Evolutionary conservation across 2,797 vertebrate genomes (phyloP).

Genomic region (Hephaestus fuliginosus): DNA sequence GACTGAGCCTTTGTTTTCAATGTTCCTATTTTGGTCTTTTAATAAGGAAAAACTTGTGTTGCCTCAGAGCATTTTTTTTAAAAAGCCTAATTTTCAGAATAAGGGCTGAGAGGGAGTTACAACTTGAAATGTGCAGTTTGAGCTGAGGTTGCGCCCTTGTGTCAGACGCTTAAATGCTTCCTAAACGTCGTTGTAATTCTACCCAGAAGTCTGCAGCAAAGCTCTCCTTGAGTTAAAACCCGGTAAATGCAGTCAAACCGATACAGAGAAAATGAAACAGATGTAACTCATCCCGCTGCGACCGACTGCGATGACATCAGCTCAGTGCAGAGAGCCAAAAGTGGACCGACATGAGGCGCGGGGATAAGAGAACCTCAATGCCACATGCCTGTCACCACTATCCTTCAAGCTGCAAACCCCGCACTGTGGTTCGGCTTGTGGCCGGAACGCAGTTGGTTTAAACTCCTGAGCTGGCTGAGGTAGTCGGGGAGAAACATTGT

Average conservation of each 20-base stretch:
- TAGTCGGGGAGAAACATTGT: slow-evolving; percentile 25
- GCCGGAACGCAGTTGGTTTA: slow-evolving; percentile 34
- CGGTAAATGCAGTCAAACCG: slow-evolving; percentile 54
- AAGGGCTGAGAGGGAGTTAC: slow-evolving; percentile 40
- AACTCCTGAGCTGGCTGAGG: slow-evolving; percentile 36
- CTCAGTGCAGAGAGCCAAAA: slow-evolving; percentile 32
- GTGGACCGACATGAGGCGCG: slow-evolving; percentile 37
- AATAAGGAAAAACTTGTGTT: slow-evolving; percentile 65
- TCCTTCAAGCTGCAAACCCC: slow-evolving; percentile 47
- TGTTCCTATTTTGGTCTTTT: slow-evolving; percentile 69
- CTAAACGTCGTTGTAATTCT: slow-evolving; percentile 68
- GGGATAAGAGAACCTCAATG: slow-evolving; percentile 54
- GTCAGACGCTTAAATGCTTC: slow-evolving; percentile 69
- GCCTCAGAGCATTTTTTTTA: slow-evolving; percentile 54
- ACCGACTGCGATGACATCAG: slow-evolving; percentile 63
- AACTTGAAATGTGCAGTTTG: slow-evolving; percentile 45
- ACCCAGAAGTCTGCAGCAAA: slow-evolving; percentile 55
- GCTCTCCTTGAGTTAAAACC: slow-evolving; percentile 51
- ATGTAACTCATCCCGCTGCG: slow-evolving; percentile 52
- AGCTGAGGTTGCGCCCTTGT: slow-evolving; percentile 56
- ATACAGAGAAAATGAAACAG: slow-evolving; percentile 52
- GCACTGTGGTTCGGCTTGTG: slow-evolving; percentile 45
- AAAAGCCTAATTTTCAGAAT: slow-evolving; percentile 53
- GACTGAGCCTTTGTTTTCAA: slow-evolving; percentile 65
- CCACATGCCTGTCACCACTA: slow-evolving; percentile 49